Percentiles rank a stretch among this genome's conserved stretches.
Conservation (phyloP, 64 coral and sea anemone genomes). For the Cladopsammia gracilis region DNA sequence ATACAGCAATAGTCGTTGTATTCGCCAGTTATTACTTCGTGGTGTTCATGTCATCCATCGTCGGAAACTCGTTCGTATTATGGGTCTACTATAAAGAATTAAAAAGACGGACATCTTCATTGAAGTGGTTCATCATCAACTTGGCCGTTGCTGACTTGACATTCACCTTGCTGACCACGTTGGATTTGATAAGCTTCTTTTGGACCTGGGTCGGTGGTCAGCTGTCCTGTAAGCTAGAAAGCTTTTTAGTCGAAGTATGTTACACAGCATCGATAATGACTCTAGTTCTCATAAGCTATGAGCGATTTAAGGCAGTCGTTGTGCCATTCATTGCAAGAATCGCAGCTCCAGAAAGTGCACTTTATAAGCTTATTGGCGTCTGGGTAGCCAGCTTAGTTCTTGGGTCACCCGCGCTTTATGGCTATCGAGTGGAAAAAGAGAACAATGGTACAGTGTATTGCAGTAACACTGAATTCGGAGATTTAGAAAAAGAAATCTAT, state of each 20-base stretch:
- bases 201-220: conserved; percentile 62
- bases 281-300: conserved; percentile 39
- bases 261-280: conserved; percentile 58
- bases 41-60: neutral
- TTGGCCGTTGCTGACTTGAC: conserved; percentile 54
- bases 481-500: conserved; percentile 49
- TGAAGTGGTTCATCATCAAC: conserved; percentile 62
- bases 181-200: conserved; percentile 24
- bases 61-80: conserved; percentile 43
- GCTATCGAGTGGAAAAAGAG: conserved; percentile 4
- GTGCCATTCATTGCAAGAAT: neutral
- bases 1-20: neutral
- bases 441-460: neutral
- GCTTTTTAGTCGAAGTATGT: conserved; percentile 48
- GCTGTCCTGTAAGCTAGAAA: conserved; percentile 44
- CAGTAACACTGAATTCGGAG: conserved; percentile 20
- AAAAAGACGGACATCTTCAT: conserved; percentile 5
- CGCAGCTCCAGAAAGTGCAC: neutral
- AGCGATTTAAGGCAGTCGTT: conserved; percentile 24
- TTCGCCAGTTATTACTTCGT: neutral
- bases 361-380: neutral
- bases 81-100: neutral
- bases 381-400: conserved; percentile 11
- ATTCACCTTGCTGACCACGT: conserved; percentile 33
- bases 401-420: conserved; percentile 57